Evolutionary conservation across 1,140 invertebrate species (phyloP), one percentile per base, ranked within the genome.

Genomic region (Harpegnathos saltator): DNA sequence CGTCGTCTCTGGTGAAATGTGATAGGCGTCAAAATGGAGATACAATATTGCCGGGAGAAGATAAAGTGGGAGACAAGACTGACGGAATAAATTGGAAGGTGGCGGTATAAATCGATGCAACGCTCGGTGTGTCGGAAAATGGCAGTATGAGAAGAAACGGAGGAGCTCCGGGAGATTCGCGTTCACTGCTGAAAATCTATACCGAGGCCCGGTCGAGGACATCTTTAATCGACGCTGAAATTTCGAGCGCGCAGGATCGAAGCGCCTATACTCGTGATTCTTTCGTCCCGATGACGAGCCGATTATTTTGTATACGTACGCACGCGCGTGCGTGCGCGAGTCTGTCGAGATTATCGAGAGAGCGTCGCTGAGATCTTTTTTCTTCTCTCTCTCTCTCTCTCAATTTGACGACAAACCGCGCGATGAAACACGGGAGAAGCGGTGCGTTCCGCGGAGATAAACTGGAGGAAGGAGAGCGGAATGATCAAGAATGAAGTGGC

Each of bases 1-100:
- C 9, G n/a, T 52, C 9, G n/a, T 52, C 19, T 15, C 17, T 38
- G 22, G 19, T 54, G 38, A 68, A 54, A 54, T n/a, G 52, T 22
- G 48, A 66, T 68, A 54, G 7, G 48, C 26, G 26, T 77, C 62
- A 66, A 38, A 54, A 7, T 22, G 26, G 17, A 52, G 33, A 24
- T 52, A 24, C 19, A 11, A 77, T 77, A 68, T 56, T 66, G 15
- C 48, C 3, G 14, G 44, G 44, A 33, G 33, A 75, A 54, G 22
- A 77, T 68, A 77, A 68, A 68, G 26, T 66, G 62, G 24, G 19
- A 65, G 44, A 66, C 38, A 65, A 63, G 44, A 52, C n/a, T 54
- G 62, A 54, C 48, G 17, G 48, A 68, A 77, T 77, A 77, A 68
- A 77, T 68, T 77, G 74, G 1, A 54, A 77, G 29, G 17, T 9